These are phyloP conservation scores for Mareca penelope DNA, from an alignment of 2,797 vertebrate species.

Conservation along the genomic window DNA sequence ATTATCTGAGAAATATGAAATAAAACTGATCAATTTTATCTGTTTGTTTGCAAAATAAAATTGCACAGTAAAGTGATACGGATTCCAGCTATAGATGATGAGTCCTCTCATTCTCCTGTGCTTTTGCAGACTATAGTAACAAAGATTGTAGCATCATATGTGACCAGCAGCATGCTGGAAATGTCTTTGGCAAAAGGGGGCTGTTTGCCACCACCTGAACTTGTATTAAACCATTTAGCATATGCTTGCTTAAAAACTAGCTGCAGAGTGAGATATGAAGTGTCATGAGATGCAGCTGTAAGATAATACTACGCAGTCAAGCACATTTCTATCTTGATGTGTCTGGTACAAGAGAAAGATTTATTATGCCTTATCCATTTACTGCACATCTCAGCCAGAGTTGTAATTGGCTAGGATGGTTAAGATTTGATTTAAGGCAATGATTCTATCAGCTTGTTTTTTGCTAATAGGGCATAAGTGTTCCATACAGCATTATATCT, in stretches of 20 bases:
- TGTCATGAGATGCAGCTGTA: constrained; percentile 22
- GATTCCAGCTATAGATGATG: not conserved
- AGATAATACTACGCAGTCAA: not conserved
- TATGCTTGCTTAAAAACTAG: constrained; percentile 9
- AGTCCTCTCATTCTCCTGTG: not conserved
- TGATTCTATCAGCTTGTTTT: not conserved
- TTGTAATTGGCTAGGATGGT: not conserved
- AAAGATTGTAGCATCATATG: not conserved
- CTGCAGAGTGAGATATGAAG: constrained; percentile 4
- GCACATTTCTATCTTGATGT: not conserved
- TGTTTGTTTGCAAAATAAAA: not conserved
- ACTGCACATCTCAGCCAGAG: not conserved
- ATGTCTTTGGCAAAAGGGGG: not conserved
- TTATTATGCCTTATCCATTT: constrained; percentile 12
- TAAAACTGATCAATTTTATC: not conserved
- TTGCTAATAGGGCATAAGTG: constrained; percentile 9
- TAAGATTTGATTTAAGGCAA: constrained; percentile 41
- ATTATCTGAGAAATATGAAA: not conserved
- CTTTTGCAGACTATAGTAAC: not conserved
- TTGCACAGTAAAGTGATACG: not conserved
- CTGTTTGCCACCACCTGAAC: not conserved
- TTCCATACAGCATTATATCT: not conserved
- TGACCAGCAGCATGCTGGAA: not conserved
- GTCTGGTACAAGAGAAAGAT: constrained; percentile 9
- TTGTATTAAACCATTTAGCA: constrained; percentile 7